Percentiles rank a stretch among this genome's conserved stretches.
phyloP scores from a whole-genome alignment of 2,797 vertebrate species.

The Muscicapa striata region DNA sequence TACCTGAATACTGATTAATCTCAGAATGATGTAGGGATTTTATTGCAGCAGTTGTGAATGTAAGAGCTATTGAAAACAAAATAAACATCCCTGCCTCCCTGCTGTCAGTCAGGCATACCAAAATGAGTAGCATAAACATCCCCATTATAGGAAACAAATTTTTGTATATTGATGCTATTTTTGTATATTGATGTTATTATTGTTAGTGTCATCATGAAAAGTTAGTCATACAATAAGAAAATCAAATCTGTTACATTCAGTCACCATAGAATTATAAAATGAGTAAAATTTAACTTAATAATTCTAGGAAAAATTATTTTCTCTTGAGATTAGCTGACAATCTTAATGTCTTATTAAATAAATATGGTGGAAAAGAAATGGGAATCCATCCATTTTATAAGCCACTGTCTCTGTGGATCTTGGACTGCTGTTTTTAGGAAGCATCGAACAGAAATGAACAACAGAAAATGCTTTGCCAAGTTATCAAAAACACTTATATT shows the following conservation, averaged over 20 bases:
- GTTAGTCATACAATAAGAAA: not conserved
- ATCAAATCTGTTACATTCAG: not conserved
- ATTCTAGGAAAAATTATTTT: constrained; percentile 18
- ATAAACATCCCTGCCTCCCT: not conserved
- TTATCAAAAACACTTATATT: constrained; percentile 73
- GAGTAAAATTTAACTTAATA: constrained; percentile 35
- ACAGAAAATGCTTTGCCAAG: constrained; percentile 71
- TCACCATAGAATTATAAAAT: constrained; percentile 27
- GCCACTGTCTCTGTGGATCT: constrained; percentile 15
- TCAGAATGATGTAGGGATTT: not conserved
- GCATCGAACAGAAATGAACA: constrained; percentile 36
- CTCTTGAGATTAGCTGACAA: not conserved
- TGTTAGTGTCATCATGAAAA: not conserved
- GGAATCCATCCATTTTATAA: constrained; percentile 21
- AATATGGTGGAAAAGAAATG: constrained; percentile 8
- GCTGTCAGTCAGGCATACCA: not conserved
- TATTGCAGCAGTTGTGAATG: not conserved
- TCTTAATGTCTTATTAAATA: constrained; percentile 1
- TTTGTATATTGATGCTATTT: not conserved
- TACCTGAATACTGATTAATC: not conserved
- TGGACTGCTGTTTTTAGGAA: constrained; percentile 41
- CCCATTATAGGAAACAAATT: not conserved
- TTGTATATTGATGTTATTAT: not conserved
- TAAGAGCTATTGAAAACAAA: not conserved
- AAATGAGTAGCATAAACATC: not conserved